Evolutionary conservation across 2,113 vertebrate genomes (phyloP).

Genomic region (Taxidea taxus): DNA sequence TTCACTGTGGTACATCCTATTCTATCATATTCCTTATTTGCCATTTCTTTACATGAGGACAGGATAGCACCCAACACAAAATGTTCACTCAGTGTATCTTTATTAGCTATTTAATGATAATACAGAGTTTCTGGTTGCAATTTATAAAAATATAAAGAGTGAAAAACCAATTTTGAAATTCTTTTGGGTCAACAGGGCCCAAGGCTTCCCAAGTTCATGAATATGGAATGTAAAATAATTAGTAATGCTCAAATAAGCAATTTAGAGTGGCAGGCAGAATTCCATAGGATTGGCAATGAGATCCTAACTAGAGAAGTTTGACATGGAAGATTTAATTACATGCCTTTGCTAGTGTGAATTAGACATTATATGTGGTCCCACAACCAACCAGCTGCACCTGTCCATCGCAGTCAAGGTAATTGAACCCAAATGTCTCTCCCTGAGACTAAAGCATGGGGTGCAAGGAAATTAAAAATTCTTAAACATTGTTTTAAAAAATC

Average conservation of each 20-base stretch:
- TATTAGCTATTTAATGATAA: background rate
- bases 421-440: background rate
- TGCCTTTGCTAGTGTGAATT: background rate
- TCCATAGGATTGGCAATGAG: background rate
- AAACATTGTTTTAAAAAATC: background rate
- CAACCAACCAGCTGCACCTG: background rate
- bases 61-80: background rate
- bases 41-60: background rate
- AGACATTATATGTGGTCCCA: background rate
- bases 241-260: background rate
- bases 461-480: background rate
- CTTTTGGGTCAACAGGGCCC: background rate
- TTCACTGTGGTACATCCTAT: background rate
- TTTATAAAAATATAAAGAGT: background rate
- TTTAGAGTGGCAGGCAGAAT: background rate
- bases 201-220: background rate
- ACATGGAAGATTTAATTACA: background rate
- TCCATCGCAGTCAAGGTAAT: background rate
- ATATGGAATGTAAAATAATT: background rate
- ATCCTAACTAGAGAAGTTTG: background rate
- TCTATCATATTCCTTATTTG: background rate
- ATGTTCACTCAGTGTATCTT: background rate
- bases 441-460: background rate
- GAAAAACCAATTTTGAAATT: background rate
- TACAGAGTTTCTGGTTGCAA: background rate